Evolutionary conservation across 2,888 invertebrate species (phyloP).

Genomic region (Euphydryas editha): DNA sequence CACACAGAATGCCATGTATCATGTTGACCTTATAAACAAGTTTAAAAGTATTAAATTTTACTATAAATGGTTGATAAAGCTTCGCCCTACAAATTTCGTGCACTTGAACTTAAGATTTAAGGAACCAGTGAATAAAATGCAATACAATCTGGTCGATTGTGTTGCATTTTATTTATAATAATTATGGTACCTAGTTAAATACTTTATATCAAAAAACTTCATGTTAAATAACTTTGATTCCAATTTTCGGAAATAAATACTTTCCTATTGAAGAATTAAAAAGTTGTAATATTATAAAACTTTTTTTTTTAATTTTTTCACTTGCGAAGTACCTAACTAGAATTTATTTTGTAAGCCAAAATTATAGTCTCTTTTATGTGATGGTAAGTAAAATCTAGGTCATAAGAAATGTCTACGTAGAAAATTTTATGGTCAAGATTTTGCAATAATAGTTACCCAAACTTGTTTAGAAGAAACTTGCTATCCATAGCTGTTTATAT

Average conservation of each 20-base stretch:
- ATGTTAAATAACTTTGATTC: too few relatives aligned
- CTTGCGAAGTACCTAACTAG: not conserved
- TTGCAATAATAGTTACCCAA: constrained; percentile 58
- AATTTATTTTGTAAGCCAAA: not conserved
- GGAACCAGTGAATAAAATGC: too few relatives aligned
- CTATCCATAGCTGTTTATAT: constrained; percentile 63
- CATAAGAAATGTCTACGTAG: constrained; percentile 46
- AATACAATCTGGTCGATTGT: not conserved
- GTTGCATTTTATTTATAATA: not conserved
- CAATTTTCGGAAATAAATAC: too few relatives aligned
- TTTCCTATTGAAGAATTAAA: too few relatives aligned
- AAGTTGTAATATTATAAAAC: too few relatives aligned
- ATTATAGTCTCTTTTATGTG: constrained; percentile 4
- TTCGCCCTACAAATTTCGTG: not conserved
- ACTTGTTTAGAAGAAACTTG: constrained; percentile 68
- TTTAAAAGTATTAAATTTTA: not conserved
- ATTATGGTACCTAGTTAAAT: not conserved
- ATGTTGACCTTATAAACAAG: constrained; percentile 9
- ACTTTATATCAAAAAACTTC: not conserved
- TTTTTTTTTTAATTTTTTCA: not conserved
- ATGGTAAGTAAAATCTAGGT: constrained; percentile 41
- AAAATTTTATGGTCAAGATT: constrained; percentile 27
- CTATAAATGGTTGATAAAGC: not conserved
- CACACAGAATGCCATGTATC: not conserved
- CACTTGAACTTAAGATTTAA: not conserved